phyloP scores from a whole-genome alignment of 1,140 invertebrate species.

The Araneus ventricosus region DNA sequence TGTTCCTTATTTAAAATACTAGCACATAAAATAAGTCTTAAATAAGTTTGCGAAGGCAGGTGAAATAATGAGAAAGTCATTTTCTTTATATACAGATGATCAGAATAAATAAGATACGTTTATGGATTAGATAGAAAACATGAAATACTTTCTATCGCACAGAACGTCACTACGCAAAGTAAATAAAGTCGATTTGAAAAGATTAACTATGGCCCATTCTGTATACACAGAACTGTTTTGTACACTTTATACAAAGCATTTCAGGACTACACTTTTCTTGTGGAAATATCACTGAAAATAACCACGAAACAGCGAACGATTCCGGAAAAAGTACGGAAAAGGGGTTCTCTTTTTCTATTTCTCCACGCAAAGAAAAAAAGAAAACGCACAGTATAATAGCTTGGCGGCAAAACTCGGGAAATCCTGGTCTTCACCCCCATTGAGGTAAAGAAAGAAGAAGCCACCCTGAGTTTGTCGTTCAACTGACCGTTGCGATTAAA shows the following conservation, averaged over 20 bases:
- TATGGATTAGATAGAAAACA: no score
- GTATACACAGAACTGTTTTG: no score
- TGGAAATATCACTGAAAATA: background rate
- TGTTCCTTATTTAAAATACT: no score
- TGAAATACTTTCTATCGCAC: no score
- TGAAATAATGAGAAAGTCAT: no score
- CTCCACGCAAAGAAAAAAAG: background rate
- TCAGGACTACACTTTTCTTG: background rate
- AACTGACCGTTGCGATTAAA: slow-evolving; percentile 68
- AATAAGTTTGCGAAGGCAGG: no score
- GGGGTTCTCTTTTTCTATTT: background rate
- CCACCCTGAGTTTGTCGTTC: slow-evolving; percentile 59
- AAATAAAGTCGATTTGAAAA: no score
- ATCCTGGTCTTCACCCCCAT: slow-evolving; percentile 44
- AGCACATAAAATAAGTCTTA: no score
- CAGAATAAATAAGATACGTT: no score
- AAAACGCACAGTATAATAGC: slow-evolving; percentile 21
- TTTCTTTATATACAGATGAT: no score
- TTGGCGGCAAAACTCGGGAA: slow-evolving; percentile 39
- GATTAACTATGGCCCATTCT: no score
- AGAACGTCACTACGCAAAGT: no score
- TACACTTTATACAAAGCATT: background rate
- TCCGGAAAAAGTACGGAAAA: background rate
- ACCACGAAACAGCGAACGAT: slow-evolving; percentile 1
- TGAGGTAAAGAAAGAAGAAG: slow-evolving; percentile 35